Evolutionary conservation across 2,113 vertebrate genomes (phyloP), one percentile per base, ranked within the genome.

Genomic region (Rutilus rutilus): DNA sequence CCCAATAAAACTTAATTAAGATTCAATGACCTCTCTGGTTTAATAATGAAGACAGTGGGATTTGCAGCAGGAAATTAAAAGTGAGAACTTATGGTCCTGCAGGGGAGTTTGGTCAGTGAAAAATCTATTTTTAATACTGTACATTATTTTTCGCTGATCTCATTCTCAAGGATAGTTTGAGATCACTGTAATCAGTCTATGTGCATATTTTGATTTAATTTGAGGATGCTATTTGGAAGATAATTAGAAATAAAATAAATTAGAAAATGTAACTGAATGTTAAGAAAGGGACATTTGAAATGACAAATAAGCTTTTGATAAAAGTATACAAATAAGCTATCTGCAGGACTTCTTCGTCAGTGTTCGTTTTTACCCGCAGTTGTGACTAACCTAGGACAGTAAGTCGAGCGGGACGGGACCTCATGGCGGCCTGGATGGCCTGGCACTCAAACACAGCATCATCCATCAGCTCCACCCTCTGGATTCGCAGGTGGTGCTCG

Each of bases 361-460:
- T 9, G 6, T 17, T 8, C 25, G 19, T 6, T 6, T 50, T 33
- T 74, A 80, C 78, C 30, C 62, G 78, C 75, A 69, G 62, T 36
- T 52, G 11, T 4, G 84, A 92, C 97, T 97, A 90, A 99, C 98
- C 97, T 0, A 99, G 95, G 27, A 99, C 98, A 0, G 98, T 98
- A 89, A 99, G 97, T 25, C 97, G 95, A 19, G 98, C 98, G 0
- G 97, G 97, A 74, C 97, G 91, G 82, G 98, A 99, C 79, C 98
- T 95, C 93, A 98, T 97, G 90, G 97, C 98, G 0, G 97, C 97
- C 82, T 99, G 97, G 89, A 99, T 98, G 79, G 98, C 98, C 93
- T 99, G 98, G 85, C 98, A 99, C 91, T 99, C 98, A 0, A 99
- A 99, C 82, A 97, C 94, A 0, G 98, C 97, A 0, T 99, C 98